Evolutionary conservation across 2,113 vertebrate genomes (phyloP), one percentile per base, ranked within the genome.

Genomic region (Dipodomys spectabilis): DNA sequence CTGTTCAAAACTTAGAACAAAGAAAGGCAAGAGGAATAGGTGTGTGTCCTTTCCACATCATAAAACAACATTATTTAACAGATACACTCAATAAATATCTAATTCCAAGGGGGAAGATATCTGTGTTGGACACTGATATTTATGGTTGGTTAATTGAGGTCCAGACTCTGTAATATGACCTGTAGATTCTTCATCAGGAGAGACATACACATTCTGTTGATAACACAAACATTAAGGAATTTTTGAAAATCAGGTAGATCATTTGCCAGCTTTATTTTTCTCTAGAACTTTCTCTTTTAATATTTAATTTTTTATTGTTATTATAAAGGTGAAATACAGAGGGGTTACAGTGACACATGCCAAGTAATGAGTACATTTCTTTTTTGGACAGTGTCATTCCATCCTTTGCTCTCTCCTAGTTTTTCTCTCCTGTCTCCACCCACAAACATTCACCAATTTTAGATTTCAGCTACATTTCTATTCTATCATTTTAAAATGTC

Each of bases 401-500:
- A 9, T 49, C 12, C 49, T 12, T 49, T 57, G 12, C 53, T 57
- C 53, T 16, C 53, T 57, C 53, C 53, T 13, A 57, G 15, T 57
- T 57, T 57, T 57, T 57, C 12, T 16, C 13, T 57, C 53, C 53
- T 16, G 15, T 57, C 15, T 13, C 53, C 4, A 57, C 53, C 12
- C 15, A 57, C 15, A 57, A 49, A 71, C 9, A 64, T 27, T 82
- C 5, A 84, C 9, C 30, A 84, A n/a, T 71, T 82, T 94, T 84
- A 60, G 28, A 74, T 9, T 30, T 82, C 88, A 82, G 1, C 30
- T 87, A 87, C 84, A 79, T 82, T 62, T 78, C 7, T 87, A 88
- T 92, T 92, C 64, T 79, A 81, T 81, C 64, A 71, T 69, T 53
- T 91, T 92, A 32, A 45, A 86, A 90, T 53, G 60, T 1, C 69